phyloP scores from a whole-genome alignment of 2,888 invertebrate species.

The Camponotus fellah region DNA sequence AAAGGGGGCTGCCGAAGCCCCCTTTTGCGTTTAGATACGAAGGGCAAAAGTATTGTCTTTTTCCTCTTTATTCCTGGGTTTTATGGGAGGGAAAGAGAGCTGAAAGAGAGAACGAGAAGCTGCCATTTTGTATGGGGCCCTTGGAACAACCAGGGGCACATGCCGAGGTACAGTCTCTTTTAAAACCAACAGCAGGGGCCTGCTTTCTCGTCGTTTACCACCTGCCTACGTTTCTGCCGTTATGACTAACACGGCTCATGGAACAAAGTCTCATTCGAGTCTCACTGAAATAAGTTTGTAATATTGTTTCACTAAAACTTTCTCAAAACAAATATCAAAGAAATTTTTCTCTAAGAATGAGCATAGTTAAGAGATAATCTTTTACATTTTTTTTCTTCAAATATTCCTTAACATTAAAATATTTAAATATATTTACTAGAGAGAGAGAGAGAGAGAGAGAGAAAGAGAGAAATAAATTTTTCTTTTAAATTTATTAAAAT shows the following conservation, averaged over 20 bases:
- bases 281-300: background rate
- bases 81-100: conserved; percentile 69
- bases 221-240: conserved; percentile 54
- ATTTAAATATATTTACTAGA: background rate
- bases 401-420: background rate
- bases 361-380: background rate
- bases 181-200: conserved; percentile 78
- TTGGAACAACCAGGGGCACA: conserved; percentile 84
- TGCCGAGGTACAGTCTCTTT: conserved; percentile 83
- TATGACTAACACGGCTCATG: conserved; percentile 20
- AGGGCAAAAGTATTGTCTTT: conserved; percentile 84
- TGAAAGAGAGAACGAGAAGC: conserved; percentile 61
- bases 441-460: background rate
- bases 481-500: too few relatives aligned
- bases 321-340: background rate
- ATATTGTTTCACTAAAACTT: background rate
- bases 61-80: conserved; percentile 79
- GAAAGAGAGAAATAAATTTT: background rate
- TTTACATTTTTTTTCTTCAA: background rate
- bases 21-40: conserved; percentile 62
- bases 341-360: background rate
- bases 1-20: conserved; percentile 72
- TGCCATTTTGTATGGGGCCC: conserved; percentile 84
- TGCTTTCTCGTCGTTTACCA: conserved; percentile 79
- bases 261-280: conserved; percentile 7